Evolutionary conservation across 2,797 vertebrate genomes (phyloP).

Genomic region (Gymnoscopelus microlampas): DNA sequence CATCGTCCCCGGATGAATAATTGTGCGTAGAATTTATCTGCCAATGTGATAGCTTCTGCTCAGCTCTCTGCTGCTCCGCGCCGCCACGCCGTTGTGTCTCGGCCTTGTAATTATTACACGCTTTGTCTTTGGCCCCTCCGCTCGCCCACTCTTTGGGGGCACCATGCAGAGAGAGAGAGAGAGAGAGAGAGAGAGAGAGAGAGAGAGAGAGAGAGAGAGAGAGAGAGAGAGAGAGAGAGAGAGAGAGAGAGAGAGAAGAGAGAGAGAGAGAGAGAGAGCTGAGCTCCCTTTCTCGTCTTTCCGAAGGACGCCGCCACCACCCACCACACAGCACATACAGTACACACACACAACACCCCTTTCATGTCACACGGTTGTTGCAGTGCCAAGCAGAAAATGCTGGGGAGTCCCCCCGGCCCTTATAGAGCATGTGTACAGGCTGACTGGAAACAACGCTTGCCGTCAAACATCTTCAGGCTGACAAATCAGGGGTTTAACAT

Average conservation of each 20-base stretch:
- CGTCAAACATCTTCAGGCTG: not conserved
- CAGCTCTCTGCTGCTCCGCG: conserved; percentile 66
- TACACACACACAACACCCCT: not conserved
- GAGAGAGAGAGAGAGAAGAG: not conserved
- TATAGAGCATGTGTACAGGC: not conserved
- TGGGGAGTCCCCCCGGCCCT: not conserved
- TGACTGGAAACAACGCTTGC: conserved; percentile 1
- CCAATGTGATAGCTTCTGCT: conserved; percentile 94
- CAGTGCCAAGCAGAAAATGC: not conserved
- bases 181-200: conserved; percentile 6
- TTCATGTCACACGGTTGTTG: not conserved
- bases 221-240: conserved; percentile 3
- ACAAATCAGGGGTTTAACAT: conserved; percentile 1
- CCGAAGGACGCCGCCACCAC: conserved; percentile 72
- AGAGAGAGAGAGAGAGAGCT: not conserved
- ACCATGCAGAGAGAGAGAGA: conserved; percentile 45
- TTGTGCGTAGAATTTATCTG: conserved; percentile 99
- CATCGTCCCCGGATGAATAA: conserved; percentile 98
- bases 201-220: conserved; percentile 6
- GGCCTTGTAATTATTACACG: conserved; percentile 91
- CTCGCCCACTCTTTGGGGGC: conserved; percentile 67
- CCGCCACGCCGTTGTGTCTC: conserved; percentile 82
- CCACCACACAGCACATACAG: not conserved
- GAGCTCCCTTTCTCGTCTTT: conserved; percentile 55
- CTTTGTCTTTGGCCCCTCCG: conserved; percentile 89